A percentile compares a stretch with the other conserved stretches of the same genome.
Evolutionary conservation across 2,113 vertebrate genomes (phyloP).

Genomic region (Ailurus styani): DNA sequence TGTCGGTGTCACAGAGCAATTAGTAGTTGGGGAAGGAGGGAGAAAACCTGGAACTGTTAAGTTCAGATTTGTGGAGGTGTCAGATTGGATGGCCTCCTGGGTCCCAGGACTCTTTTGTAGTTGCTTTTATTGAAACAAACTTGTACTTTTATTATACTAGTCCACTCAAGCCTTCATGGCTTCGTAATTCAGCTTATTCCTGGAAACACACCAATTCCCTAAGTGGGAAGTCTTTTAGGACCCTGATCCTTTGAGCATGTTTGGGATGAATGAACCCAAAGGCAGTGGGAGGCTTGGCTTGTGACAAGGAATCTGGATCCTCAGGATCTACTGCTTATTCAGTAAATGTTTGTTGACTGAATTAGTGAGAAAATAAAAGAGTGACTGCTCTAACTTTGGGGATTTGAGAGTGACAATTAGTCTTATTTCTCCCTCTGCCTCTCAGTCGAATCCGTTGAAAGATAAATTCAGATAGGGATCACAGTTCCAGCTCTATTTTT

Average conservation of each 20-base stretch:
- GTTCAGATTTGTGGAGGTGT: not conserved
- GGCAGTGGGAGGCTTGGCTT: not conserved
- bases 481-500: not conserved
- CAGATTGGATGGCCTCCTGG: not conserved
- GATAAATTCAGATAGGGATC: not conserved
- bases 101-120: not conserved
- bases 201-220: not conserved
- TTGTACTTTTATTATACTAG: not conserved
- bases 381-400: not conserved
- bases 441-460: not conserved
- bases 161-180: not conserved
- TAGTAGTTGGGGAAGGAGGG: not conserved
- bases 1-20: not conserved
- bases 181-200: not conserved
- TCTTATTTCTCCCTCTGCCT: conserved; percentile 22
- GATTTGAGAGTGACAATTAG: not conserved
- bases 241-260: not conserved
- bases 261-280: not conserved
- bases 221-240: not conserved
- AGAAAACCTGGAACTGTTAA: not conserved
- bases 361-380: conserved; percentile 29
- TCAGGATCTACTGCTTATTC: not conserved
- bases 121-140: not conserved
- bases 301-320: conserved; percentile 27
- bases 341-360: conserved; percentile 12